Evolutionary conservation across 2,797 vertebrate genomes (phyloP), one percentile per base, ranked within the genome.

Genomic region (Syndactyla subalaris): DNA sequence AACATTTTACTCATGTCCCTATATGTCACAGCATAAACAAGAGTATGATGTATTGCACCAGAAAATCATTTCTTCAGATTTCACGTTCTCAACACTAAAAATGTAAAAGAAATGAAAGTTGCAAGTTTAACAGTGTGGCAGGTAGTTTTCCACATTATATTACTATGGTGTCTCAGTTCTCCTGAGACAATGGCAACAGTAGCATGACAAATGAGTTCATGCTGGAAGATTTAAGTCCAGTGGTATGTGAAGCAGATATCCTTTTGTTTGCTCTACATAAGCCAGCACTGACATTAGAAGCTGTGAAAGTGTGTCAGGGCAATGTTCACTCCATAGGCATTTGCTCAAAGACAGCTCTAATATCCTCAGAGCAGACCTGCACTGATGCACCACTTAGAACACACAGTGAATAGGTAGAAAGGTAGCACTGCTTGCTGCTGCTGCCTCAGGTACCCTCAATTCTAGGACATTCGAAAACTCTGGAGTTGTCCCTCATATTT

Each of bases 131-230:
- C 19, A 27, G 14, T 20, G 14, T 30, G 90, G 34, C 20, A 38
- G 39, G 10, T 30, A 81, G n/a, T 48, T 67, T 84, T 23, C 12
- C 5, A 0, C 21, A 4, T 13, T 9, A 3, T 45, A 38, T 58
- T 52, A 7, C 14, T 10, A 0, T 1, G 6, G 15, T 27, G 11
- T 43, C 43, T 45, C 8, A 34, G 14, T 7, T 67, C 7, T 88
- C 27, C 43, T 66, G 55, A 63, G 14, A 20, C 38, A 45, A 45
- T 46, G 39, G 36, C 11, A 41, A 7, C 23, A n/a, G 24, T 2
- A 46, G 5, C 55, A 30, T 24, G 36, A 19, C 11, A 73, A 76
- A 70, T 13, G 10, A 43, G 4, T 49, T 87, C 29, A 39, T 38
- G 30, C 14, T 52, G 58, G 30, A 78, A 86, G 46, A 55, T 20